Conservation (phyloP, 2,888 invertebrate genomes). For the Noctua comes region DNA sequence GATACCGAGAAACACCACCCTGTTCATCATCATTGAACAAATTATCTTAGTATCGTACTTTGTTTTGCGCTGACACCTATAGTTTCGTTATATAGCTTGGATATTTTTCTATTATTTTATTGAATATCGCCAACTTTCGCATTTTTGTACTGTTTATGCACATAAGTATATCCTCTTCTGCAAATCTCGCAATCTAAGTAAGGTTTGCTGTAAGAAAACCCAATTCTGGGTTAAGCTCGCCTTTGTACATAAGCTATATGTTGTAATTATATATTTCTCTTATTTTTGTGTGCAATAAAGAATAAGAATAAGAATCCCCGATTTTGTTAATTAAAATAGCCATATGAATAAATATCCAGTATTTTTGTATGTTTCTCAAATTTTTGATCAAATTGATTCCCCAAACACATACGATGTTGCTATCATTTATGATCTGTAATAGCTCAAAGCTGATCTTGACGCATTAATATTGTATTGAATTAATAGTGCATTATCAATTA, state of each 20-base stretch:
- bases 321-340: neutral
- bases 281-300: too few species aligned
- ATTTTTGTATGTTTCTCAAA: neutral
- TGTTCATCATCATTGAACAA: neutral
- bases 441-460: slow-evolving; percentile 35
- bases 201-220: too few species aligned
- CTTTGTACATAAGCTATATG: too few species aligned
- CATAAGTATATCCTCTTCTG: too few species aligned
- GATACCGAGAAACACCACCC: neutral
- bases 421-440: slow-evolving; percentile 37
- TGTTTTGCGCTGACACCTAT: neutral
- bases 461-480: slow-evolving; percentile 55
- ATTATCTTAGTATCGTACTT: neutral
- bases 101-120: neutral
- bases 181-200: too few species aligned
- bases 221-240: too few species aligned
- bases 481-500: slow-evolving; percentile 62
- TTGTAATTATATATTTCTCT: too few species aligned
- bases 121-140: neutral
- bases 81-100: neutral
- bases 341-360: neutral
- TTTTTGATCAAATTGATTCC: neutral
- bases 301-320: too few species aligned
- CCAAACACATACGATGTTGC: neutral
- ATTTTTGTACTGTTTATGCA: too few species aligned